phyloP scores from a whole-genome alignment of 2,797 vertebrate species.

The Sebastiscus albofasciatus region DNA sequence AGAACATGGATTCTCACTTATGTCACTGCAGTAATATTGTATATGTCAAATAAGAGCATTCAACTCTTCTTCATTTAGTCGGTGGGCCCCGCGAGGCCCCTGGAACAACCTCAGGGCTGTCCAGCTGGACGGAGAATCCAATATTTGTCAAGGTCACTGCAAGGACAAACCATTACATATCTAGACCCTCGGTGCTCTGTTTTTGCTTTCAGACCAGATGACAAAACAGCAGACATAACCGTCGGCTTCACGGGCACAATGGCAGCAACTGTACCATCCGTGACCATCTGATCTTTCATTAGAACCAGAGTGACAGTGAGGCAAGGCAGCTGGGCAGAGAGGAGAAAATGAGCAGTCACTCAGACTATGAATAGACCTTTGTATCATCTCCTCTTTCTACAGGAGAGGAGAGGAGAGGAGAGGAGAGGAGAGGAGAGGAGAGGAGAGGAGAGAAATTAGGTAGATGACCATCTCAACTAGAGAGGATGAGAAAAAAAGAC shows the following conservation, averaged over 20 bases:
- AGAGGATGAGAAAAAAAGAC: neutral
- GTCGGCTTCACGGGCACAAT: slow-evolving; percentile 55
- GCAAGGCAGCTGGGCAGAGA: slow-evolving; percentile 64
- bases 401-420: neutral
- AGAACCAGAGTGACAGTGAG: slow-evolving; percentile 70
- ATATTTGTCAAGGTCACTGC: slow-evolving; percentile 59
- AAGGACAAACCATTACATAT: slow-evolving; percentile 52
- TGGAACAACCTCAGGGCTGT: slow-evolving; percentile 5
- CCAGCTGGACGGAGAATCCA: slow-evolving; percentile 44
- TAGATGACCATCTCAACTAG: neutral
- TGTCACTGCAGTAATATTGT: neutral
- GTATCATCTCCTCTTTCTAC: slow-evolving; percentile 52
- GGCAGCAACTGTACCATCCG: slow-evolving; percentile 59
- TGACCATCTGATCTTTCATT: slow-evolving; percentile 70
- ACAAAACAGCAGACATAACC: slow-evolving; percentile 47
- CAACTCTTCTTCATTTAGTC: slow-evolving; percentile 50
- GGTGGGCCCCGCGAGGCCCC: slow-evolving; percentile 3
- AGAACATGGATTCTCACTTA: neutral
- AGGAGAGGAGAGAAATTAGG: neutral
- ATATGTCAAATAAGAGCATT: slow-evolving; percentile 16
- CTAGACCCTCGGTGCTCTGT: slow-evolving; percentile 23
- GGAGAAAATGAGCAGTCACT: slow-evolving; percentile 72
- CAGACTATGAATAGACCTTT: slow-evolving; percentile 76
- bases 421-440: too few relatives aligned
- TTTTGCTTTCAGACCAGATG: slow-evolving; percentile 54